These are phyloP conservation scores for Drosophila bocki DNA, from an alignment of 1,140 invertebrate genomes.

Conservation along the genomic window DNA sequence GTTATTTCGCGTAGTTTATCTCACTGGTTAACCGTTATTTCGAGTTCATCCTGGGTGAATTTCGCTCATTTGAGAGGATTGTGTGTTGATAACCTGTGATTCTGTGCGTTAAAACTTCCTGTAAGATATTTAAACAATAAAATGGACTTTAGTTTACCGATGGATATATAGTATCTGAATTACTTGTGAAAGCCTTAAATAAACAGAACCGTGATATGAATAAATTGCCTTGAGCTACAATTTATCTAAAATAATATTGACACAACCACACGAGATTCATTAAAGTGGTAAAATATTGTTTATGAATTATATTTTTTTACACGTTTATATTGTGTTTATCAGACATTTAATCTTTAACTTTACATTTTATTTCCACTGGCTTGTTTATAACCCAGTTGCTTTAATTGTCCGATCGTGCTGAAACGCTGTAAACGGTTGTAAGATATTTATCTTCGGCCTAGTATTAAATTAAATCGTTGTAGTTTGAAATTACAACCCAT, in stretches of 20 bases:
- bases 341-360: neutral
- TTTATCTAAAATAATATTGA: neutral
- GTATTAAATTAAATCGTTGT: slow-evolving; percentile 3
- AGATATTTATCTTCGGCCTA: neutral
- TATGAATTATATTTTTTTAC: neutral
- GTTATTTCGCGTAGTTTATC: slow-evolving; percentile 8
- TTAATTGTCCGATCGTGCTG: slow-evolving; percentile 22
- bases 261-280: neutral
- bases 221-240: neutral
- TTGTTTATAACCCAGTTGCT: neutral
- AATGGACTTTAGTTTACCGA: too few relatives aligned
- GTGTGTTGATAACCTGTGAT: neutral
- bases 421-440: neutral
- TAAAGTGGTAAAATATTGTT: neutral
- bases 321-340: slow-evolving; percentile 7
- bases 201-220: too few relatives aligned
- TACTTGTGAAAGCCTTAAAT: too few relatives aligned
- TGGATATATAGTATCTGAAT: too few relatives aligned
- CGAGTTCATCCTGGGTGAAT: neutral
- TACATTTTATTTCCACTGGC: neutral
- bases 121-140: too few relatives aligned
- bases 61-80: neutral
- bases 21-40: slow-evolving; percentile 1
- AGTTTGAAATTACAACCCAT: neutral
- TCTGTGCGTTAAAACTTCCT: neutral